Evolutionary conservation across 2,113 vertebrate genomes (phyloP).

Genomic region (Perognathus longimembris): DNA sequence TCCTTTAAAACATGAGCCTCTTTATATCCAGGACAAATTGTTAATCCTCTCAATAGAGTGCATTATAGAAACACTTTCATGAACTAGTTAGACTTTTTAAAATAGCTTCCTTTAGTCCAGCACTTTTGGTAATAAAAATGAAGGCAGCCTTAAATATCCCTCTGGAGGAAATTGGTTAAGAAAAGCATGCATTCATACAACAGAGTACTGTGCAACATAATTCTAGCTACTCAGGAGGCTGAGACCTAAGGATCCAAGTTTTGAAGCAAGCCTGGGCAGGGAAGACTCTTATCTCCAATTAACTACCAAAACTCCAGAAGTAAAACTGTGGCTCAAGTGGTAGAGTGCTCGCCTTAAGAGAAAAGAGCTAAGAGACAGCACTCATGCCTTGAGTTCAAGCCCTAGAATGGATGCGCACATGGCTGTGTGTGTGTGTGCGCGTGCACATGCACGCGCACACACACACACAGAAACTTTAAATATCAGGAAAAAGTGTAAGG

Average conservation of each 20-base stretch:
- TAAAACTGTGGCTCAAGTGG: too few relatives aligned
- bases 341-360: too few relatives aligned
- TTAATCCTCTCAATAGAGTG: background rate
- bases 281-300: too few relatives aligned
- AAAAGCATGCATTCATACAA: background rate
- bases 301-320: too few relatives aligned
- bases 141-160: background rate
- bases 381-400: too few relatives aligned
- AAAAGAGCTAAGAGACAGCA: too few relatives aligned
- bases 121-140: constrained; percentile 16
- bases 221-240: too few relatives aligned
- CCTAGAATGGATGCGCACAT: too few relatives aligned
- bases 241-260: too few relatives aligned
- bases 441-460: too few relatives aligned
- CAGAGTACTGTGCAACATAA: background rate
- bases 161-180: constrained; percentile 16
- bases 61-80: background rate
- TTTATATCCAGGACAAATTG: constrained; percentile 1
- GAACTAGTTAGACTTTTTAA: background rate
- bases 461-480: background rate
- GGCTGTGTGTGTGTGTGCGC: too few relatives aligned
- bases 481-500: background rate
- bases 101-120: background rate
- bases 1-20: background rate
- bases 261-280: too few relatives aligned